A percentile compares a stretch with the other conserved stretches of the same genome.
These are phyloP conservation scores for Erebia aethiops DNA, from an alignment of 2,888 invertebrate species.

Conservation along the genomic window DNA sequence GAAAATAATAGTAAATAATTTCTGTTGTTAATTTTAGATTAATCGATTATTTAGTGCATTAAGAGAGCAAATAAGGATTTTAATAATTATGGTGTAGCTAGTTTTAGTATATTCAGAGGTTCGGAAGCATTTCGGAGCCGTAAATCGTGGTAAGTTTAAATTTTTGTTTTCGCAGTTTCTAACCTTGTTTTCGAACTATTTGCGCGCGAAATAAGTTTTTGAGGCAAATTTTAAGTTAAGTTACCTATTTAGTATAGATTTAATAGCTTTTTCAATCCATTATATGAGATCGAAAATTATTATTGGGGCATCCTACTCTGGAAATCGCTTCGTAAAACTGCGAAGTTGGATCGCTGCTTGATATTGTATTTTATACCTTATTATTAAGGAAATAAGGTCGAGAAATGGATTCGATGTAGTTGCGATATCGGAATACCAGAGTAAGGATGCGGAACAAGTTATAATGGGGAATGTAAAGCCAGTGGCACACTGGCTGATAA, in stretches of 20 bases:
- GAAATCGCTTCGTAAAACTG: constrained; percentile 52
- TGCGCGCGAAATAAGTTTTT: constrained; percentile 51
- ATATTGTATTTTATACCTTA: constrained; percentile 56
- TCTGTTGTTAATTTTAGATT: constrained; percentile 30
- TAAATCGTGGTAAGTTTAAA: constrained; percentile 30
- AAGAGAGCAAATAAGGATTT: background rate
- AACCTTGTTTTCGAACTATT: constrained; percentile 49
- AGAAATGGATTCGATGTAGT: constrained; percentile 45
- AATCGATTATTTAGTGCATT: background rate
- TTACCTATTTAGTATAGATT: background rate
- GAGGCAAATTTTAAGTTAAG: constrained; percentile 51
- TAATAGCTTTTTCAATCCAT: constrained; percentile 30
- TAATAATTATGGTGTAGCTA: constrained; percentile 1
- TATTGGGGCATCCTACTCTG: constrained; percentile 63
- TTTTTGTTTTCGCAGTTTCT: constrained; percentile 36
- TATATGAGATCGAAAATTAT: constrained; percentile 54
- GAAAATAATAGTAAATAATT: constrained; percentile 41
- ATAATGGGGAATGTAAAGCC: constrained; percentile 36
- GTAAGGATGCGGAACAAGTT: constrained; percentile 65
- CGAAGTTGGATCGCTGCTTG: constrained; percentile 44
- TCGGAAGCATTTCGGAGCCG: background rate
- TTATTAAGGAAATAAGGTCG: constrained; percentile 46
- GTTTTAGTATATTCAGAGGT: background rate
- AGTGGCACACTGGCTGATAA: constrained; percentile 1
- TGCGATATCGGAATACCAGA: constrained; percentile 52